Evolutionary conservation across 2,888 invertebrate genomes (phyloP).

Genomic region (Tipula unca): DNA sequence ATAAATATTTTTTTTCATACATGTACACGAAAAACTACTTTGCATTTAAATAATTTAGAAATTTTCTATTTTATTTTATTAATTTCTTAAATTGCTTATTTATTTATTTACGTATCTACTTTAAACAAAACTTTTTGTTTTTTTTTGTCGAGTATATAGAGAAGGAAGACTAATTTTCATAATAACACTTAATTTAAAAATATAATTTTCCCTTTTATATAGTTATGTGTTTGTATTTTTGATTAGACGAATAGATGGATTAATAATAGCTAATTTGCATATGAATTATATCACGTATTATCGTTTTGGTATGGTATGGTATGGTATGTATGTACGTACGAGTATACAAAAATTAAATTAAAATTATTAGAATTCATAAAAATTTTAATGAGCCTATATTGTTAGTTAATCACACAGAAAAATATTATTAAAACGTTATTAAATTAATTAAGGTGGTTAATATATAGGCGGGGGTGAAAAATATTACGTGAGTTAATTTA

Average conservation of each 20-base stretch:
- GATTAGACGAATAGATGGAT: not conserved
- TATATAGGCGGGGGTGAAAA: too few species aligned
- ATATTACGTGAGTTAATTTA: not conserved
- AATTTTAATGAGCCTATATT: too few species aligned
- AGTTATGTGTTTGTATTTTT: not conserved
- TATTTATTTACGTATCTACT: not conserved
- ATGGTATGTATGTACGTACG: not conserved
- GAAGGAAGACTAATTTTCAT: not conserved
- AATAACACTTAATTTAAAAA: not conserved
- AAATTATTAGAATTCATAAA: too few species aligned
- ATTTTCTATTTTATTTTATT: not conserved
- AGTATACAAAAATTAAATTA: too few species aligned
- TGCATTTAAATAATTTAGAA: not conserved
- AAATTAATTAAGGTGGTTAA: too few species aligned
- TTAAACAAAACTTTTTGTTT: too few species aligned
- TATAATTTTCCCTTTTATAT: not conserved
- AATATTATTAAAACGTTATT: too few species aligned
- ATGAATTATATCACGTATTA: not conserved
- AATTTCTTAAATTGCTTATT: not conserved
- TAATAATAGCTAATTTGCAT: not conserved
- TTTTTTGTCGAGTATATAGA: not conserved
- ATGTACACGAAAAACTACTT: not conserved
- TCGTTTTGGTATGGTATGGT: too few species aligned
- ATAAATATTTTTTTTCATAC: not conserved
- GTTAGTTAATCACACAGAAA: not conserved